These are phyloP conservation scores for Ifrita kowaldi DNA, from an alignment of 2,113 vertebrate species.

Conservation along the genomic window DNA sequence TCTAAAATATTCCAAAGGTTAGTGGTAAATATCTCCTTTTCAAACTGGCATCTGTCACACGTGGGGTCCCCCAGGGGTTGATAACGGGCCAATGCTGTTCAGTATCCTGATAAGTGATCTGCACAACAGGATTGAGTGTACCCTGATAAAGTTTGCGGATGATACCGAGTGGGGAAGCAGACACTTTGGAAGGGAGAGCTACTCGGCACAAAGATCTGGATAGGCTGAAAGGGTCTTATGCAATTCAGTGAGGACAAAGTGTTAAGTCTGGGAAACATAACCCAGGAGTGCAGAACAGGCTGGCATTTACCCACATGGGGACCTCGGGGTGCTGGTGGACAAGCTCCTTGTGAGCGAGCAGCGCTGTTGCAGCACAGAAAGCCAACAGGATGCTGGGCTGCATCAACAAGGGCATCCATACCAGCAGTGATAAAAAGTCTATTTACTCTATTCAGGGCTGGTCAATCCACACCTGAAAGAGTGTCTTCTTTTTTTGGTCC, in stretches of 20 bases:
- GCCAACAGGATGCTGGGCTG: neutral
- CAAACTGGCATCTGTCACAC: neutral
- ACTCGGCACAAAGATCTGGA: neutral
- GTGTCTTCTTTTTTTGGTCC: neutral
- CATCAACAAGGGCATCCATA: neutral
- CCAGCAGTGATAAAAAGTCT: neutral
- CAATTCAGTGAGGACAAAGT: neutral
- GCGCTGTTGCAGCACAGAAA: neutral
- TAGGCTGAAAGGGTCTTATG: neutral
- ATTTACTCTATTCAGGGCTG: neutral
- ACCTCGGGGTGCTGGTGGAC: too few species aligned
- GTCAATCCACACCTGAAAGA: neutral
- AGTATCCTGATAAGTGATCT: neutral
- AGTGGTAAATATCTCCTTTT: neutral
- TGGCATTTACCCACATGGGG: neutral
- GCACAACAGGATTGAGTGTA: neutral
- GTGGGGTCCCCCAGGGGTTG: neutral
- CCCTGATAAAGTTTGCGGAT: neutral
- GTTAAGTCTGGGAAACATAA: neutral
- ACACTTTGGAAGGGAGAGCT: neutral
- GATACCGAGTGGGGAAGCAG: neutral
- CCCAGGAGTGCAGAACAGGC: neutral
- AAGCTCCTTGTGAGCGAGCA: accelerated
- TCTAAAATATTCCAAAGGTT: neutral
- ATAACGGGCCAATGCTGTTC: neutral